phyloP scores from a whole-genome alignment of 2,888 invertebrate genomes.

The Parochlus steinenii region DNA sequence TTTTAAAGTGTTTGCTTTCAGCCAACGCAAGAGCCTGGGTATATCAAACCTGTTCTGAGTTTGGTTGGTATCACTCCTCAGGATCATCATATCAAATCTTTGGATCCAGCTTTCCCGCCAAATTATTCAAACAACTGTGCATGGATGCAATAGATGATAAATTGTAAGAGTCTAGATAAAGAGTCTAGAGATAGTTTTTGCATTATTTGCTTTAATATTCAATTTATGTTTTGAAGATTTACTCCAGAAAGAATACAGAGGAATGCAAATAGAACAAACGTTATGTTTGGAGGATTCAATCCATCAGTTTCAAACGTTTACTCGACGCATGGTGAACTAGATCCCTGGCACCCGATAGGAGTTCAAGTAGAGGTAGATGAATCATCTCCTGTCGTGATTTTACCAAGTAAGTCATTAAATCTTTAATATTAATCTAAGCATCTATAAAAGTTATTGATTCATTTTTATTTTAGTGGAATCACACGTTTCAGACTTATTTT shows the following conservation, averaged over 20 bases:
- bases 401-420: too few species aligned
- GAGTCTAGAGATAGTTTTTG: not conserved
- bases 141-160: conserved; percentile 21
- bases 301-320: conserved; percentile 33
- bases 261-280: conserved; percentile 26
- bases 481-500: conserved; percentile 24
- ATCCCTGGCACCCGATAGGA: conserved; percentile 40
- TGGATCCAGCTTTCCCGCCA: conserved; percentile 23
- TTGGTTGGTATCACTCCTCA: conserved; percentile 68
- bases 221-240: conserved; percentile 1
- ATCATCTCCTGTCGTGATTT: conserved; percentile 18
- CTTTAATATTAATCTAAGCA: too few species aligned
- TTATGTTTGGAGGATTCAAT: conserved; percentile 31
- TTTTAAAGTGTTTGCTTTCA: too few species aligned
- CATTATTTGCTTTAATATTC: not conserved
- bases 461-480: conserved; percentile 23
- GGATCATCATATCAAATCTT: conserved; percentile 40
- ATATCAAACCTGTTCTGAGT: conserved; percentile 76
- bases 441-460: too few species aligned
- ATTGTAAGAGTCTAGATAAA: conserved; percentile 1
- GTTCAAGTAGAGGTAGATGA: conserved; percentile 22
- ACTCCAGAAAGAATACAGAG: not conserved
- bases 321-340: conserved; percentile 35
- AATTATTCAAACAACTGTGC: conserved; percentile 21
- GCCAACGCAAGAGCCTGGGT: too few species aligned